phyloP scores from a whole-genome alignment of 1,140 invertebrate genomes.

The Drosophila sucinea region DNA sequence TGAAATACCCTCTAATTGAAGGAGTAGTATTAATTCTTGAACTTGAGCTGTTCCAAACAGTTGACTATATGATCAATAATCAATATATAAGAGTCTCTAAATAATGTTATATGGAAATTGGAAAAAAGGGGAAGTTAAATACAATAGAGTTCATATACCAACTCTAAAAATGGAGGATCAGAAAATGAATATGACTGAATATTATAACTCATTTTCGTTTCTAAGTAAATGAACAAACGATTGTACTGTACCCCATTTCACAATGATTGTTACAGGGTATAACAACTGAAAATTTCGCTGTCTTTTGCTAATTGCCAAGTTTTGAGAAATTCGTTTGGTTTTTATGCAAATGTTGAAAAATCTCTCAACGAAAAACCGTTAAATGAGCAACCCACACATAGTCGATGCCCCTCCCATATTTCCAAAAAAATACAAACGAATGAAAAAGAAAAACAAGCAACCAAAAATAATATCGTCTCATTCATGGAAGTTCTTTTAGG shows the following conservation, averaged over 20 bases:
- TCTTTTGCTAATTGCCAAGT: constrained; percentile 68
- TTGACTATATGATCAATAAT: too few species aligned
- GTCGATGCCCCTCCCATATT: background rate
- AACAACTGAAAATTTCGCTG: constrained; percentile 51
- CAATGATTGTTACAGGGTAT: background rate
- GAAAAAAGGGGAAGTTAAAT: too few species aligned
- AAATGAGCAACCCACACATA: constrained; percentile 3
- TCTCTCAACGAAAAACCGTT: constrained; percentile 5
- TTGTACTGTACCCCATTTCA: background rate
- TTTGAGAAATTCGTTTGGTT: constrained; percentile 57
- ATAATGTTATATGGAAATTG: too few species aligned
- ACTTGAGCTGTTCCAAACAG: too few species aligned
- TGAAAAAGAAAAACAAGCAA: background rate
- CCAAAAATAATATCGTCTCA: constrained; percentile 4
- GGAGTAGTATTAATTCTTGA: background rate
- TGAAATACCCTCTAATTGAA: constrained; percentile 16
- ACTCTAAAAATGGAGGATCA: too few species aligned
- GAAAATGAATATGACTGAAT: too few species aligned
- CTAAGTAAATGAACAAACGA: too few species aligned
- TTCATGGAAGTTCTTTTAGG: constrained; percentile 21
- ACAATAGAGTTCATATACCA: too few species aligned
- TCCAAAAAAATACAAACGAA: background rate
- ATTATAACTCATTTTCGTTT: too few species aligned
- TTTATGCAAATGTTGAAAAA: constrained; percentile 66
- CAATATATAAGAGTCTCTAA: too few species aligned